A percentile compares a stretch with the other conserved stretches of the same genome.
phyloP scores from a whole-genome alignment of 2,797 vertebrate species.

The Pangasius macronema region DNA sequence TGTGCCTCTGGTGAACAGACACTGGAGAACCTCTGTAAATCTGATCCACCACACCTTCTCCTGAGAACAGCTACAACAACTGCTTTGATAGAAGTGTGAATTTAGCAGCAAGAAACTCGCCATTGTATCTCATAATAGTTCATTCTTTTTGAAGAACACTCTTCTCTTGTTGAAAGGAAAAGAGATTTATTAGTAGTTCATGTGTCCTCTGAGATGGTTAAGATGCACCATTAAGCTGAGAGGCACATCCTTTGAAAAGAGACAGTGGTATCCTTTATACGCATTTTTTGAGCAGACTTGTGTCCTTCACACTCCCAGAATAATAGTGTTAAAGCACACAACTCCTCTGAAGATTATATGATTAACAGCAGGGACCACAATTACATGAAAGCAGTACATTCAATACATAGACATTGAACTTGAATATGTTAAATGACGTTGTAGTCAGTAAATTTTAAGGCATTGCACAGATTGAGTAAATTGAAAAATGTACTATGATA shows the following conservation, averaged over 20 bases:
- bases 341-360: background rate
- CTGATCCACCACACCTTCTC: conserved; percentile 52
- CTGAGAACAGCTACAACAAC: conserved; percentile 58
- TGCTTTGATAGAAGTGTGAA: conserved; percentile 69
- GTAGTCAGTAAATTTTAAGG: background rate
- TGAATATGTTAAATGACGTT: background rate
- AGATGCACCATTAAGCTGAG: conserved; percentile 10
- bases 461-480: background rate
- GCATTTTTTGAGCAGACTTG: background rate
- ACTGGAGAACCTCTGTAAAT: conserved; percentile 64
- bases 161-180: conserved; percentile 47
- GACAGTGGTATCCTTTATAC: conserved; percentile 7
- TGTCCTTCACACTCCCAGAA: conserved; percentile 3
- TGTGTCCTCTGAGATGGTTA: conserved; percentile 1
- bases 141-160: conserved; percentile 59
- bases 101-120: conserved; percentile 67
- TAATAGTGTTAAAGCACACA: background rate
- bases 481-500: background rate
- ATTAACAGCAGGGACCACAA: background rate
- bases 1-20: conserved; percentile 60
- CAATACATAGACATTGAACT: background rate
- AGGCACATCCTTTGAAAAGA: conserved; percentile 16
- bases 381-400: background rate
- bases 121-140: conserved; percentile 55
- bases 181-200: conserved; percentile 18